phyloP scores from a whole-genome alignment of 2,113 vertebrate species.

The Thinocorus orbignyianus region DNA sequence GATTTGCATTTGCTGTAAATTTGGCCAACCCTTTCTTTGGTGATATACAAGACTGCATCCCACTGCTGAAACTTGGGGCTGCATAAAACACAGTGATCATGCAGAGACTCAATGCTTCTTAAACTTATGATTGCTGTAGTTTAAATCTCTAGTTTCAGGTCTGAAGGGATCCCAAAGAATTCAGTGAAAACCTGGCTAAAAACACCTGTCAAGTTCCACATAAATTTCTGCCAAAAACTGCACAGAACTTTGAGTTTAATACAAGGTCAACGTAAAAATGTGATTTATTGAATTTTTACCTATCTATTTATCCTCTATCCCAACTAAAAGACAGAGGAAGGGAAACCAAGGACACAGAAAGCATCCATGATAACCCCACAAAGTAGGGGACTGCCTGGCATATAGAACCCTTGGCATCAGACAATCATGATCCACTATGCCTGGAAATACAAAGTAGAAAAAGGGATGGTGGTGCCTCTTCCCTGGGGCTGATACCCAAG shows the following conservation, averaged over 20 bases:
- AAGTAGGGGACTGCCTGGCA: neutral
- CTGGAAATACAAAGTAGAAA: neutral
- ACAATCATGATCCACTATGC: neutral
- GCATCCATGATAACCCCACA: neutral
- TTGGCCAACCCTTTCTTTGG: neutral
- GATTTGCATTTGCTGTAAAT: neutral
- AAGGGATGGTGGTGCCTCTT: neutral
- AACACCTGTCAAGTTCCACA: neutral
- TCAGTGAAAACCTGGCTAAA: neutral
- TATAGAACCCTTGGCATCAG: neutral
- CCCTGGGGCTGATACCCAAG: fast-evolving
- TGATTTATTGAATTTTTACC: neutral
- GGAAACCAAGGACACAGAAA: neutral
- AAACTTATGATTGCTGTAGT: neutral
- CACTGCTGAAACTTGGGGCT: neutral
- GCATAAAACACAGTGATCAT: neutral
- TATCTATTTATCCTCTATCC: neutral
- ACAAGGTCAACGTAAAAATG: neutral
- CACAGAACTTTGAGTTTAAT: neutral
- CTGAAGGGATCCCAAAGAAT: neutral
- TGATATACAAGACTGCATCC: neutral
- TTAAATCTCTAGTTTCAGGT: neutral
- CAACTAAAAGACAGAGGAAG: neutral
- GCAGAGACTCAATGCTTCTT: neutral
- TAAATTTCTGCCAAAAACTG: neutral